These are phyloP conservation scores for Arnoldichthys spilopterus DNA, from an alignment of 2,797 vertebrate species.

Conservation along the genomic window DNA sequence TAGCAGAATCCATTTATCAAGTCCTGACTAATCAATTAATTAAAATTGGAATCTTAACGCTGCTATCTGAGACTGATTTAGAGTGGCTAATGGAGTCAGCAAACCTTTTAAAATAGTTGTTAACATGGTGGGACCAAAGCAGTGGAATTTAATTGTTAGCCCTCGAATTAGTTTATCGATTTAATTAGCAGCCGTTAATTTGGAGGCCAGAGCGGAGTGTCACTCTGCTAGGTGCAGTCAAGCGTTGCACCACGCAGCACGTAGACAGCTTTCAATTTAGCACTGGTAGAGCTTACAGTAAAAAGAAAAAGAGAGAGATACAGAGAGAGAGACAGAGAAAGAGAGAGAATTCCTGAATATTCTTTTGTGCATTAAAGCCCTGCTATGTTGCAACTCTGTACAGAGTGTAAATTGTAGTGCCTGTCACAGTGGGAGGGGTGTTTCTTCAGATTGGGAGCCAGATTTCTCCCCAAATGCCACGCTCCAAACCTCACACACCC, in stretches of 20 bases:
- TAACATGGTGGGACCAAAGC: slow-evolving; percentile 74
- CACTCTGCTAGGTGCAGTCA: slow-evolving; percentile 72
- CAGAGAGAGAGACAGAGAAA: not conserved
- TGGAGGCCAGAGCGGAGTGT: slow-evolving; percentile 79
- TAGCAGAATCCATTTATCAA: slow-evolving; percentile 80
- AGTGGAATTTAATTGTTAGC: slow-evolving; percentile 83
- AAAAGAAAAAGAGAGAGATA: not conserved
- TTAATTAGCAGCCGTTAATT: slow-evolving; percentile 88
- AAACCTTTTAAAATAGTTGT: slow-evolving; percentile 72
- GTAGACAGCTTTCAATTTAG: slow-evolving; percentile 30
- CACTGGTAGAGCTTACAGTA: not conserved
- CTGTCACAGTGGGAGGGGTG: slow-evolving; percentile 39
- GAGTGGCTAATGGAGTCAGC: slow-evolving; percentile 74
- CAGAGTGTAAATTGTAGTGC: slow-evolving; percentile 43
- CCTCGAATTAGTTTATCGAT: slow-evolving; percentile 88
- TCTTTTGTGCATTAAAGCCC: slow-evolving; percentile 39
- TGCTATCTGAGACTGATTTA: slow-evolving; percentile 73
- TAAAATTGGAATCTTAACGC: slow-evolving; percentile 81
- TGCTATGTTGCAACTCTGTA: slow-evolving; percentile 30
- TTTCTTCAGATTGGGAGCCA: slow-evolving; percentile 49
- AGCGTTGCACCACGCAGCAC: slow-evolving; percentile 49
- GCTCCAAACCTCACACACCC: slow-evolving; percentile 38
- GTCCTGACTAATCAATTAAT: slow-evolving; percentile 84
- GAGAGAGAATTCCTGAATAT: slow-evolving; percentile 37
- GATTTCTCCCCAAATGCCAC: slow-evolving; percentile 27